A percentile compares a stretch with the other conserved stretches of the same genome.
These are phyloP conservation scores for Himalopsyche phryganea DNA, from an alignment of 1,140 invertebrate genomes.

Conservation along the genomic window DNA sequence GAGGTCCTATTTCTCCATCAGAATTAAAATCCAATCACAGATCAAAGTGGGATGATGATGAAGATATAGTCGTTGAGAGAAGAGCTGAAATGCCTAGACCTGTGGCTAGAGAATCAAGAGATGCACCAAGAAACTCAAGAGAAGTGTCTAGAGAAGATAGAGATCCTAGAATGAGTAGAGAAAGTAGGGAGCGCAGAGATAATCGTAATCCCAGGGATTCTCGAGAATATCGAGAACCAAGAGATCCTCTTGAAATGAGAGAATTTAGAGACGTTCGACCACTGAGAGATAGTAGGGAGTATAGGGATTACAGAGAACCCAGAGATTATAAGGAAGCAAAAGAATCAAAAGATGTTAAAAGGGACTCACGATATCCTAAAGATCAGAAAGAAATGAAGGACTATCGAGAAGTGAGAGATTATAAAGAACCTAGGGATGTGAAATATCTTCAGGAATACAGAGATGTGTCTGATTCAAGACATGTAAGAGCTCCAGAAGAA, in stretches of 20 bases:
- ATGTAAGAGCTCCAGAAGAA: constrained; percentile 8
- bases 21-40: constrained; percentile 23
- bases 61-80: constrained; percentile 38
- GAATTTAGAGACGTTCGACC: constrained; percentile 20
- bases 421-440: constrained; percentile 20
- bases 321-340: constrained; percentile 21
- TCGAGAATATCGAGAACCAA: constrained; percentile 20
- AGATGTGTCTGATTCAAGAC: constrained; percentile 11
- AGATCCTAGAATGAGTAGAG: constrained; percentile 13
- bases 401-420: constrained; percentile 12
- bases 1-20: constrained; percentile 41
- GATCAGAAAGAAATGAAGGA: constrained; percentile 4
- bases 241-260: constrained; percentile 14
- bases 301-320: constrained; percentile 17
- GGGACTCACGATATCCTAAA: constrained; percentile 19
- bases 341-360: constrained; percentile 16
- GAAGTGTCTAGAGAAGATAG: constrained; percentile 20
- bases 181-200: constrained; percentile 14
- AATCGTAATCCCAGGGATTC: constrained; percentile 8
- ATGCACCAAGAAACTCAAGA: constrained; percentile 22
- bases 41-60: constrained; percentile 20
- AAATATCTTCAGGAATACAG: constrained; percentile 25
- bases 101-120: constrained; percentile 38
- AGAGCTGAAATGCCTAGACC: constrained; percentile 43
- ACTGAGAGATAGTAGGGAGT: constrained; percentile 20